Base-by-base conservation (phyloP, 2,113 vertebrate genomes). In the Charina bottae region DNA sequence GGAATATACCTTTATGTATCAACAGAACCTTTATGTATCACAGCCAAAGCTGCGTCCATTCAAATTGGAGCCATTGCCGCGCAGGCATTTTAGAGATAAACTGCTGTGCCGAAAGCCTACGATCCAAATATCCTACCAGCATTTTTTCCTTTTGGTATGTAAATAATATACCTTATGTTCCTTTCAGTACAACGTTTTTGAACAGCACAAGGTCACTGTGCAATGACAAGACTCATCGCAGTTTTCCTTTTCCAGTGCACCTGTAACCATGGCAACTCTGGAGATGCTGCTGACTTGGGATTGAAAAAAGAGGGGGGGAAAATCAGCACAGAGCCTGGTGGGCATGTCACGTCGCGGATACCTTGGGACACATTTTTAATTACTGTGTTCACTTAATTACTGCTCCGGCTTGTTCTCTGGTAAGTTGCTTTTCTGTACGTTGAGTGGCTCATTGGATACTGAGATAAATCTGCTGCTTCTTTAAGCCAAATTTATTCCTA, bases 261-360 rank as follows among this genome's bases (percentile, higher is more conserved):
- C 91, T 94, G 97, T 97, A 97, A 96, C 97, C 97, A 98, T 97
- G 96, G 95, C 3, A 96, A 97, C 96, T 87, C 93, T 93, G 92
- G 59, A 92, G 92, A 91, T 91, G 88, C 90, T 93, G 94, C 96
- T 96, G 94, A 93, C 89, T 91, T 62, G 93, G 90, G 68, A 85
- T 91, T 90, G 91, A 86, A 94, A 90, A 93, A 95, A 86, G 60
- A 12, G 13, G 10, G 13, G 10, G 13, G 10, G 0, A 4, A 59
- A 46, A 53, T 54, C 64, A 56, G 84, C 55, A 94, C 90, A 64
- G 17, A 21, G 60, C 62, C 95, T 96, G 85, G 19, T 53, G 92
- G 1, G 13, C 90, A 53, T 89, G 54, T 94, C 85, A 93, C 88
- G 49, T 92, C 92, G 84, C 53, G 87, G 59, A 83, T 95, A 92